Base-by-base conservation (phyloP, 2,113 vertebrate genomes). In the Antechinus stuartii region DNA sequence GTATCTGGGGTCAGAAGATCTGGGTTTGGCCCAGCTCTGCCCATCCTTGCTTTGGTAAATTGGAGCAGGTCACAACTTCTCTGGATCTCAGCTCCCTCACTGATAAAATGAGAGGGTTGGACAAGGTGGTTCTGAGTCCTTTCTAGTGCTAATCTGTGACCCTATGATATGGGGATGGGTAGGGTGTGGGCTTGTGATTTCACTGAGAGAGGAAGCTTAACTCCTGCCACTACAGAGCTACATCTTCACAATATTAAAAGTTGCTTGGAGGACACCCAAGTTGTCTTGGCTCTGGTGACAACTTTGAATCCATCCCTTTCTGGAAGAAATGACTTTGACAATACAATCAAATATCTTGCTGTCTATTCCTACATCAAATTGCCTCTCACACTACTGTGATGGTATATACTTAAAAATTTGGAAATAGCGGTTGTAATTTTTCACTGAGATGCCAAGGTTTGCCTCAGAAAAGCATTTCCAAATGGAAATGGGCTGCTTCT, bases 391-490 rank as follows among this genome's bases (percentile, higher is more conserved):
- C 35, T 68, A 61, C 27, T 68, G 14, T 68, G 30, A 68, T 68
- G 61, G 30, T 68, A 68, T 35, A 68, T 35, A 35, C 30, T 24
- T 55, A 61, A 68, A 68, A 35, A 68, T 68, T 30, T 35, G 30
- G 61, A 68, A 68, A 30, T 16, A 35, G 1, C 30, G 61, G 57
- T 12, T 3, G 14, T 68, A 68, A 12, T 68, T 68, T 68, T 35
- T 68, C 57, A 68, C 57, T 68, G 57, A 35, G 57, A 35, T 68
- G 57, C 27, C 12, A 68, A 35, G 30, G 27, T 35, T 35, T 68
- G 30, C 57, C 30, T 61, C 57, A 68, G 27, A 61, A 96, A 92
- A 92, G 6, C 61, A 52, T 92, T 93, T 95, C 24, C 90, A 53
- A 92, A 90, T 35, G 25, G 93, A 26, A 93, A 76, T 93, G 54